These are phyloP conservation scores for Rhinoderma darwinii DNA, from an alignment of 2,113 vertebrate species.

Conservation along the genomic window DNA sequence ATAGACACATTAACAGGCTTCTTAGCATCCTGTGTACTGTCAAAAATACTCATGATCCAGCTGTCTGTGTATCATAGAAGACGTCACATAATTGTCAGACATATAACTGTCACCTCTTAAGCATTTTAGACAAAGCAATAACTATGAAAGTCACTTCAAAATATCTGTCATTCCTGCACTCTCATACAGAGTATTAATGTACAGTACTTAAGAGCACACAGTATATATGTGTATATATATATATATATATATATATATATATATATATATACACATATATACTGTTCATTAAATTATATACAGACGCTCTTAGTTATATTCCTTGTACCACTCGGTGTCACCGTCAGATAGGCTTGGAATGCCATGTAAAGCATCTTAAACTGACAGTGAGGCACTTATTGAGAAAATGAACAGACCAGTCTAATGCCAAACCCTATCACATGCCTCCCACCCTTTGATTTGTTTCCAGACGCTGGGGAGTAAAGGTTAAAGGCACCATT, in stretches of 20 bases:
- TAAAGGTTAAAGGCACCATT: slow-evolving; percentile 6
- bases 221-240: too few species aligned
- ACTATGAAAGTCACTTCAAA: background rate
- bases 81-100: background rate
- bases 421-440: background rate
- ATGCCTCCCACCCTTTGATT: background rate
- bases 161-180: background rate
- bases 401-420: slow-evolving; percentile 17
- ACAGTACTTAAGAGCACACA: too few species aligned
- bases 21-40: too few species aligned
- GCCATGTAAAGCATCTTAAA: slow-evolving; percentile 7
- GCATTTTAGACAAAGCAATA: background rate
- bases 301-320: slow-evolving; percentile 1
- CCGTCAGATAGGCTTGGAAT: slow-evolving; percentile 36
- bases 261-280: background rate
- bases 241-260: too few species aligned
- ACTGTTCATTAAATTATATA: background rate
- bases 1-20: background rate
- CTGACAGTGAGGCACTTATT: slow-evolving; percentile 5
- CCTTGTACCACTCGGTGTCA: slow-evolving; percentile 32
- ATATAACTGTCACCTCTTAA: background rate
- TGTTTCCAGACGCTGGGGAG: slow-evolving; percentile 2
- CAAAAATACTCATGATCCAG: background rate
- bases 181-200: background rate
- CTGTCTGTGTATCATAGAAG: background rate